phyloP scores from a whole-genome alignment of 2,797 vertebrate species.

The Protosalanx chinensis region DNA sequence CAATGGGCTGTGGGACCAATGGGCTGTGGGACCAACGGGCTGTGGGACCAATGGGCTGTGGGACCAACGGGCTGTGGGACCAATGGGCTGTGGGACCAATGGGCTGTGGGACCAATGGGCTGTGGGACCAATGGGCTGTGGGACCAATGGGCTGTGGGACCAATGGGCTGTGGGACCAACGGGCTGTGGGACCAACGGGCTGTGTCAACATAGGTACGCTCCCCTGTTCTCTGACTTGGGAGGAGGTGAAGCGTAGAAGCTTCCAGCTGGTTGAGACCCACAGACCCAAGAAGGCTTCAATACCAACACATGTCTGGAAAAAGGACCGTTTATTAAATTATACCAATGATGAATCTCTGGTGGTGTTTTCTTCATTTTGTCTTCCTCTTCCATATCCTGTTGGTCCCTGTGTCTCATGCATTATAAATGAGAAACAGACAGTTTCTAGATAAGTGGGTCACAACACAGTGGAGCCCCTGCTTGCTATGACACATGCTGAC shows the following conservation, averaged over 20 bases:
- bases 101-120: no score
- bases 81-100: no score
- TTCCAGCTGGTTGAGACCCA: constrained; percentile 20
- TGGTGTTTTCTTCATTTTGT: constrained; percentile 3
- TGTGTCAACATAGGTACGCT: no score
- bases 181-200: no score
- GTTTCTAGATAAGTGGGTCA: constrained; percentile 65
- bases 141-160: no score
- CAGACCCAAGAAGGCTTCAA: constrained; percentile 20
- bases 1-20: no score
- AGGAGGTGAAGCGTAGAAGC: constrained; percentile 10
- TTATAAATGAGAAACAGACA: constrained; percentile 43
- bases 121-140: no score
- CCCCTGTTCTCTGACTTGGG: no score
- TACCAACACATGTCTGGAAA: background rate
- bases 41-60: no score
- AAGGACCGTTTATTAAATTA: background rate
- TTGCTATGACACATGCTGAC: constrained; percentile 46
- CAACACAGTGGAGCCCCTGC: constrained; percentile 43
- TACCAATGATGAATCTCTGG: constrained; percentile 1
- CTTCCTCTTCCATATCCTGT: background rate
- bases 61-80: no score
- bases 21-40: no score
- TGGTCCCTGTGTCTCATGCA: constrained; percentile 11
- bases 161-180: no score